Conservation (phyloP, 1,140 invertebrate genomes). For the Trichonephila clavata region DNA sequence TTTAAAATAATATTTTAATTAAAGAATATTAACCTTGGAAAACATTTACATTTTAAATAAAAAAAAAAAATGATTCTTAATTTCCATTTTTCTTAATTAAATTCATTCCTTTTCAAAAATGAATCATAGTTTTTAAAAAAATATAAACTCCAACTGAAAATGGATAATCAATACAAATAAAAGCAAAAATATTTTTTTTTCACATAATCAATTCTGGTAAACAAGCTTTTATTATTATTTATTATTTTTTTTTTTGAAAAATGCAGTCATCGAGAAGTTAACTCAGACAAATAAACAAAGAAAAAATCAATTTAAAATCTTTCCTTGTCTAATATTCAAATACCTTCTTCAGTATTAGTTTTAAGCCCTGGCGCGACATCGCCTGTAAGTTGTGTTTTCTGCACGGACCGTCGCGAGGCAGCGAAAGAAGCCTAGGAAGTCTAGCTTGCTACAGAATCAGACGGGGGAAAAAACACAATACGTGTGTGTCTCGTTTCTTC, state of each 20-base stretch:
- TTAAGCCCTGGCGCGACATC: conserved; percentile 36
- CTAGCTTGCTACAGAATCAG: conserved; percentile 10
- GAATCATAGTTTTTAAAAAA: too few species aligned
- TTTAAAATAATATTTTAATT: too few species aligned
- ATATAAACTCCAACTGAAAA: too few species aligned
- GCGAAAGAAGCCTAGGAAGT: conserved; percentile 23
- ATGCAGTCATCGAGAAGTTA: not conserved
- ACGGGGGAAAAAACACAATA: not conserved
- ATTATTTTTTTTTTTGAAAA: not conserved
- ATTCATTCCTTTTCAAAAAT: too few species aligned
- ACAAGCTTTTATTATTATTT: not conserved
- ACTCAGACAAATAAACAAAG: not conserved
- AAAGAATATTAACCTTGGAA: too few species aligned
- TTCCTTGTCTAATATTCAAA: not conserved
- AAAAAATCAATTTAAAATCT: not conserved
- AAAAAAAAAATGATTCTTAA: too few species aligned
- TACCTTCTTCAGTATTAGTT: conserved; percentile 12
- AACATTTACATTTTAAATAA: too few species aligned
- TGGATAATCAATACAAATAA: too few species aligned
- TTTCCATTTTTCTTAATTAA: too few species aligned
- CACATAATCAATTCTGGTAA: too few species aligned
- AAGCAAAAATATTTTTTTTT: too few species aligned
- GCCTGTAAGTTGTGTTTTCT: conserved; percentile 21
- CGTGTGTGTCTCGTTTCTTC: conserved; percentile 14
- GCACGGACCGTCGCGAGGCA: not conserved